Evolutionary conservation across 2,113 vertebrate genomes (phyloP).

Genomic region (Rhabdomys dilectus): DNA sequence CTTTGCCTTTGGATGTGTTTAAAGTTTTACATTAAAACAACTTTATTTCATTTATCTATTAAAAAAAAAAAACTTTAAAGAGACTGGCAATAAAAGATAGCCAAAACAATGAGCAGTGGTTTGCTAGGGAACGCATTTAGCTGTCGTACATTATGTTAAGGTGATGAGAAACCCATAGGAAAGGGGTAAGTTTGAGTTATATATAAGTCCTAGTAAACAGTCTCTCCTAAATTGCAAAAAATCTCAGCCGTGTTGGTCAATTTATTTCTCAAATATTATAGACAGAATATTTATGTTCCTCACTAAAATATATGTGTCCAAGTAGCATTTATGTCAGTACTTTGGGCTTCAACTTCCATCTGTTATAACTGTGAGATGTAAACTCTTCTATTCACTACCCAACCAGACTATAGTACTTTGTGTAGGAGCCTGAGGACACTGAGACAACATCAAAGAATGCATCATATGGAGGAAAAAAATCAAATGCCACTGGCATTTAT

Average conservation of each 20-base stretch:
- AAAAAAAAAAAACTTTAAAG: neutral
- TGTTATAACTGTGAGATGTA: neutral
- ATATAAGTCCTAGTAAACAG: neutral
- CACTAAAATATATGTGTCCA: neutral
- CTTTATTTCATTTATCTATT: neutral
- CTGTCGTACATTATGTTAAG: neutral
- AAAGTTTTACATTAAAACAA: neutral
- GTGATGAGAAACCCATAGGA: neutral
- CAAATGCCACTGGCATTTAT: neutral
- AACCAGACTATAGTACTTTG: neutral
- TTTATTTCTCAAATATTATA: neutral
- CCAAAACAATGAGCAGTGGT: neutral
- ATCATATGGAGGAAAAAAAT: slow-evolving; percentile 24
- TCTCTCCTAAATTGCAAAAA: neutral
- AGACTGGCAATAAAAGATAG: slow-evolving; percentile 33
- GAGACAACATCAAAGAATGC: neutral
- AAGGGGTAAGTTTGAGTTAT: neutral
- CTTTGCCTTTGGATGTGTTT: neutral
- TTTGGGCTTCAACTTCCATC: neutral
- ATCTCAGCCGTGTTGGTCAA: neutral
- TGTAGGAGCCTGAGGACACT: neutral
- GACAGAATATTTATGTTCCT: neutral
- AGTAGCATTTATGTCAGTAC: neutral
- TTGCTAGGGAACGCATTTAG: slow-evolving; percentile 31
- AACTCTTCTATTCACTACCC: neutral